Evolutionary conservation across 2,888 invertebrate species (phyloP).

Genomic region (Clitarchus hookeri): DNA sequence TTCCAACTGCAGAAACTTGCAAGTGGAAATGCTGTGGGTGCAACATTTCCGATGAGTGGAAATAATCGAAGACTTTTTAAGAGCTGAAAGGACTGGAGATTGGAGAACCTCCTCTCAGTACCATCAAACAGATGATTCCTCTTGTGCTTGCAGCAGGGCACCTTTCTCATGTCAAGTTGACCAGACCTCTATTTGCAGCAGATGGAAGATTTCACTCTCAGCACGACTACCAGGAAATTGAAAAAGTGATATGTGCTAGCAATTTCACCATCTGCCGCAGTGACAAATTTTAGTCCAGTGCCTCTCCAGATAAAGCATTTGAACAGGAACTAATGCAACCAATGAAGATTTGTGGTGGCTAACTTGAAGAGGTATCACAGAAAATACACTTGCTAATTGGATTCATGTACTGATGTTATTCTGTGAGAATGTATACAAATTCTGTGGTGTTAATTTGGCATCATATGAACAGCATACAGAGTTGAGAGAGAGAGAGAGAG

Average conservation of each 20-base stretch:
- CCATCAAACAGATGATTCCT: not conserved
- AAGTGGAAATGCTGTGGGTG: no score
- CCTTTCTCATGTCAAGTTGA: no score
- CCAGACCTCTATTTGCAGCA: no score
- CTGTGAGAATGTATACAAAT: not conserved
- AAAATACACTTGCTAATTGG: not conserved
- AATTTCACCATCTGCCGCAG: not conserved
- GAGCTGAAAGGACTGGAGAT: not conserved
- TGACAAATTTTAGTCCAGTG: not conserved
- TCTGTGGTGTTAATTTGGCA: not conserved
- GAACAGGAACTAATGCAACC: not conserved
- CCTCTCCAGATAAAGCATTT: not conserved
- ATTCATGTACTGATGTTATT: no score
- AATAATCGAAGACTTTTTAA: no score
- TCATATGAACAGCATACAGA: not conserved
- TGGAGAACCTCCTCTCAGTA: not conserved
- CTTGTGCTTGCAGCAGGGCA: no score
- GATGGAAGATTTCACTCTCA: no score
- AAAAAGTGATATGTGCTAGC: not conserved
- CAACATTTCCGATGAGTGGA: no score
- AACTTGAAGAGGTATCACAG: conserved; percentile 5
- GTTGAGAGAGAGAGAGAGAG: not conserved
- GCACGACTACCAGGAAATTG: not conserved
- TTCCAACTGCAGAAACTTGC: no score
- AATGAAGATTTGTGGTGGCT: not conserved